Base-by-base conservation (phyloP, 2,888 invertebrate species). In the Adelphocoris suturalis region DNA sequence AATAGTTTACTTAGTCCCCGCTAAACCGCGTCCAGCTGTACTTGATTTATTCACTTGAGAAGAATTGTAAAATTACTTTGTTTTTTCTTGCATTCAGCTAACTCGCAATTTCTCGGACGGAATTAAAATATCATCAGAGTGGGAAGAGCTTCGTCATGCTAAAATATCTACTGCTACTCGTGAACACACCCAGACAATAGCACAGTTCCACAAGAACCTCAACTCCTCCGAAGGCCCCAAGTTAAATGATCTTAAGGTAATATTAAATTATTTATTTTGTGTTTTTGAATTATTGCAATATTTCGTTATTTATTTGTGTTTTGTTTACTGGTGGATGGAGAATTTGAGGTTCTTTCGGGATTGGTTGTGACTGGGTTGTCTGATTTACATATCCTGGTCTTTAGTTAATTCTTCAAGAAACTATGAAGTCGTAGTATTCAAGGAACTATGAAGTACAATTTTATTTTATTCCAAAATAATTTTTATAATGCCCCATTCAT, bases 161-260 rank as follows among this genome's bases (percentile, higher is more conserved):
- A 97, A 97, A 95, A 97, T 98, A 94, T 96, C 96, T 92, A 97
- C 97, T 93, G 94, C 98, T 94, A 97, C 96, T 92, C 96, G 97
- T 96, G 96, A 89, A 93, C 96, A 97, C 94, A 97, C 97, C 94
- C 96, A 97, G 94, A 98, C 98, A 95, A 97, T 98, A 93, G 97
- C 98, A 93, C 97, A 97, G 95, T 98, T 98, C 95, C 98, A 98
- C 95, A 98, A 98, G 95, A 96, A 96, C 93, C 95, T 98, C 93
- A 98, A 98, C 95, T 96, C 96, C 93, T 96, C 97, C 92, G 95
- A 96, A 91, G 97, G 98, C 93, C 96, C 96, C 93, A 97, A 97
- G 94, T 95, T 98, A 93, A 95, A 95, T 93, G 97, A 97, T 94
- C 95, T 98, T 93, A 97, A 98, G 97, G 97, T 97, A 96, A 89